Conservation (phyloP, 92 coral and sea anemone species). For the Pocillopora grandis region DNA sequence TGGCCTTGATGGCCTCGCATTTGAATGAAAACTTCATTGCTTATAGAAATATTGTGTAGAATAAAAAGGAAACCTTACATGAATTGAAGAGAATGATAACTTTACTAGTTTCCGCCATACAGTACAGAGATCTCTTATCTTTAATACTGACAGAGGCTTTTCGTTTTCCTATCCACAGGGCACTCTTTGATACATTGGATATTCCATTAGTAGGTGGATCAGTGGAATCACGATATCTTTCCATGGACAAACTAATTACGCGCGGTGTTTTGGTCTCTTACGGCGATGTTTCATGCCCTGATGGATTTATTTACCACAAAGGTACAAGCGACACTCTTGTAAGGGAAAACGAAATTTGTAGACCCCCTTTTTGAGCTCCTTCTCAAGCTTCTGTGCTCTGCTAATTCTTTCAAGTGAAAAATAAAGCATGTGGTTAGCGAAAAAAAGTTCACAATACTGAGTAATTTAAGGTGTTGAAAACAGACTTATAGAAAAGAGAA, state of each 20-base stretch:
- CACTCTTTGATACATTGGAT: conserved; percentile 1
- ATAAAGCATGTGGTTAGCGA: no score
- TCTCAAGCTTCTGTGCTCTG: no score
- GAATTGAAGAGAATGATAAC: no score
- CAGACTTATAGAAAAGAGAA: no score
- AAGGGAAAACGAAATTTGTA: neutral
- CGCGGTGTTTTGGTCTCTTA: neutral
- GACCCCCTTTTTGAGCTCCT: neutral
- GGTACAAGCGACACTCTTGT: neutral
- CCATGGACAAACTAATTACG: conserved; percentile 23
- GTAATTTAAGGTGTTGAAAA: no score
- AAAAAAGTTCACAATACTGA: no score
- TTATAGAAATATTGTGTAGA: no score
- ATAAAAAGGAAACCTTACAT: no score
- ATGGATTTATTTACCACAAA: conserved; percentile 20
- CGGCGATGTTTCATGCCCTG: neutral
- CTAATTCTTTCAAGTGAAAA: no score
- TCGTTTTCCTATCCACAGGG: neutral
- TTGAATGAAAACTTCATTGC: no score
- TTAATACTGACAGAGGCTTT: neutral
- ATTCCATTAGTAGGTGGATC: conserved; percentile 24
- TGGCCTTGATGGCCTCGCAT: no score
- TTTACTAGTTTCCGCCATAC: neutral
- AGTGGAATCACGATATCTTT: conserved; percentile 9
- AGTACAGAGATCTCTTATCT: neutral